A percentile compares a stretch with the other conserved stretches of the same genome.
These are phyloP conservation scores for Babyrousa celebensis DNA, from an alignment of 2,797 vertebrate species.

Conservation along the genomic window DNA sequence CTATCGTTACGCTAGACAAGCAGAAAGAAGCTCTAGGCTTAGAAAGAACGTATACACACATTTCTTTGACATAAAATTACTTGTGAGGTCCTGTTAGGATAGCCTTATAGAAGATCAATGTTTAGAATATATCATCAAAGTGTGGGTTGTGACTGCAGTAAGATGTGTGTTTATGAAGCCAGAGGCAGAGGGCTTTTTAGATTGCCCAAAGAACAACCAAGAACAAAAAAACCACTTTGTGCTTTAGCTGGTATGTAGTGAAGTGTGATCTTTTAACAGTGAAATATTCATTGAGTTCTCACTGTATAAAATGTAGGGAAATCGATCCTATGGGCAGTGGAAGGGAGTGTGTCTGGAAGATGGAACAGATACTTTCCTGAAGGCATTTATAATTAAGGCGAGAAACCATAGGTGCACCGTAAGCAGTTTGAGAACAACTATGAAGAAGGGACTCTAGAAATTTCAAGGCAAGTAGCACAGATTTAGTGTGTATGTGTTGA, in stretches of 20 bases:
- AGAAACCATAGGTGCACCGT: not conserved
- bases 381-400: not conserved
- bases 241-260: not conserved
- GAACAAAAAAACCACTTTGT: slow-evolving; percentile 9
- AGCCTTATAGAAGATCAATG: not conserved
- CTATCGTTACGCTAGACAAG: not conserved
- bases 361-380: not conserved
- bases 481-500: not conserved
- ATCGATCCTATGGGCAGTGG: not conserved
- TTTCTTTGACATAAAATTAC: slow-evolving; percentile 44
- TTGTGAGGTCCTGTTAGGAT: not conserved
- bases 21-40: not conserved
- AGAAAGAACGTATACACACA: not conserved
- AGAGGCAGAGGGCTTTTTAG: not conserved
- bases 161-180: slow-evolving; percentile 36
- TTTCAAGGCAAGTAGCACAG: not conserved
- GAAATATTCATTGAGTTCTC: not conserved
- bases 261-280: slow-evolving; percentile 8
- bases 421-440: not conserved
- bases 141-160: not conserved
- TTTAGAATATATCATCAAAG: slow-evolving; percentile 25
- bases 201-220: slow-evolving; percentile 11
- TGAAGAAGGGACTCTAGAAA: not conserved
- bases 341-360: not conserved
- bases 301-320: not conserved